phyloP scores from a whole-genome alignment of 1,140 invertebrate genomes.

The Cydia amplana region DNA sequence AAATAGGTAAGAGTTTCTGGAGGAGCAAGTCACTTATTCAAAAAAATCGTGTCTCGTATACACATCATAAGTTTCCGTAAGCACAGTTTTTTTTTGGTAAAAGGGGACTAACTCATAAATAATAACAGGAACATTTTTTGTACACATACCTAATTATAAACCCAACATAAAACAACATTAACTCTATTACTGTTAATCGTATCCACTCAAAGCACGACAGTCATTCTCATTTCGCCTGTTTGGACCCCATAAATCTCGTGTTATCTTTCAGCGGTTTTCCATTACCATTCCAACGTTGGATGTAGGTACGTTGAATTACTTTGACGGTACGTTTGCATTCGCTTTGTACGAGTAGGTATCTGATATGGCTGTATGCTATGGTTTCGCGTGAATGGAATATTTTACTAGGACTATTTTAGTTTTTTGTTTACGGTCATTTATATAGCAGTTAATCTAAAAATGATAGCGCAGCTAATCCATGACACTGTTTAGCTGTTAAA shows the following conservation, averaged over 20 bases:
- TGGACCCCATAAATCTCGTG: slow-evolving; percentile 23
- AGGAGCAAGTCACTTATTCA: too few species aligned
- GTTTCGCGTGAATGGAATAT: not conserved
- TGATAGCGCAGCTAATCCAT: too few species aligned
- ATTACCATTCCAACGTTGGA: slow-evolving; percentile 15
- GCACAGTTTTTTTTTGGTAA: not conserved
- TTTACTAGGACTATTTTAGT: too few species aligned
- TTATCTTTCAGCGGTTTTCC: slow-evolving; percentile 27
- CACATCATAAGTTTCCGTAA: not conserved
- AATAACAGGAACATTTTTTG: not conserved
- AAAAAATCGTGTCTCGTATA: too few species aligned
- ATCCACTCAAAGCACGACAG: slow-evolving; percentile 18
- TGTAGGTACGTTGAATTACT: slow-evolving; percentile 3
- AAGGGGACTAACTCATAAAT: too few species aligned
- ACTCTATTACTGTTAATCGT: slow-evolving; percentile 6
- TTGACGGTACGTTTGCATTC: slow-evolving; percentile 23
- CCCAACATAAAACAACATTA: not conserved
- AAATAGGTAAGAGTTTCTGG: not conserved
- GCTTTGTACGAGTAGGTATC: not conserved
- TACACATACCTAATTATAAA: not conserved
- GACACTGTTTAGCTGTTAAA: too few species aligned
- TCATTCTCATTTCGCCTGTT: slow-evolving; percentile 8
- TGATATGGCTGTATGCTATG: not conserved
- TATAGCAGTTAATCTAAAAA: too few species aligned
- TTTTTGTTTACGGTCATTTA: too few species aligned